Evolutionary conservation across 2,888 invertebrate genomes (phyloP).

Genomic region (Steinernema carpocapsae): DNA sequence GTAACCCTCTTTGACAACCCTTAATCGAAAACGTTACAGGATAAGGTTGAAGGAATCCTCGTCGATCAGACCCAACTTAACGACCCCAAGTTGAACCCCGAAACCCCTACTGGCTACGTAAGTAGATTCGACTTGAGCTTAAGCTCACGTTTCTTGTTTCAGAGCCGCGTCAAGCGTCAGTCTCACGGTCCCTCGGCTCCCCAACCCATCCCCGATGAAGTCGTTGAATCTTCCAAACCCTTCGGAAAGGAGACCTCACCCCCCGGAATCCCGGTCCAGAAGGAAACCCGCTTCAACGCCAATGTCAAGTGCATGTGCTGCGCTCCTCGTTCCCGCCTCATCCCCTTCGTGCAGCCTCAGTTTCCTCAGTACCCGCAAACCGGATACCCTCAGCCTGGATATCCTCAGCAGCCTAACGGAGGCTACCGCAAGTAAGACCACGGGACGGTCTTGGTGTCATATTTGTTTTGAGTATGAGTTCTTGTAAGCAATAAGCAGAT

Average conservation of each 20-base stretch:
- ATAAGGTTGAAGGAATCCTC: constrained; percentile 47
- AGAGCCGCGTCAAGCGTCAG: neutral
- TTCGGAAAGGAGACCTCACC: neutral
- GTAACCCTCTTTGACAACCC: neutral
- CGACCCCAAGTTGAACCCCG: neutral
- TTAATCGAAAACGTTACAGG: constrained; percentile 30
- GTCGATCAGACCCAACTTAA: constrained; percentile 49
- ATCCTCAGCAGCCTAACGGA: neutral
- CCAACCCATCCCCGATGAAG: neutral
- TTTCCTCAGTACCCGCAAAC: neutral
- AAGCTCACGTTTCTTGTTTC: neutral
- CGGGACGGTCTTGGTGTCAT: too few species aligned
- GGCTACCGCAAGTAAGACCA: too few species aligned
- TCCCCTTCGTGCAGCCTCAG: neutral
- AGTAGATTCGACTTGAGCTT: neutral
- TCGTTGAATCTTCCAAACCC: too few species aligned
- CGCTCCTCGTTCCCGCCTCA: neutral
- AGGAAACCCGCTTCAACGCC: neutral
- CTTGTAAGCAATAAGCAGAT: too few species aligned
- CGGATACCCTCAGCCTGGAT: neutral
- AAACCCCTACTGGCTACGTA: neutral
- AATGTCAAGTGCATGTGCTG: constrained; percentile 30
- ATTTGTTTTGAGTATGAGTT: too few species aligned
- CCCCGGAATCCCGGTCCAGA: neutral
- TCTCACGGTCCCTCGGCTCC: neutral